A percentile compares a stretch with the other conserved stretches of the same genome.
Evolutionary conservation across 2,797 vertebrate genomes (phyloP).

Genomic region (Tympanoctomys barrerae): DNA sequence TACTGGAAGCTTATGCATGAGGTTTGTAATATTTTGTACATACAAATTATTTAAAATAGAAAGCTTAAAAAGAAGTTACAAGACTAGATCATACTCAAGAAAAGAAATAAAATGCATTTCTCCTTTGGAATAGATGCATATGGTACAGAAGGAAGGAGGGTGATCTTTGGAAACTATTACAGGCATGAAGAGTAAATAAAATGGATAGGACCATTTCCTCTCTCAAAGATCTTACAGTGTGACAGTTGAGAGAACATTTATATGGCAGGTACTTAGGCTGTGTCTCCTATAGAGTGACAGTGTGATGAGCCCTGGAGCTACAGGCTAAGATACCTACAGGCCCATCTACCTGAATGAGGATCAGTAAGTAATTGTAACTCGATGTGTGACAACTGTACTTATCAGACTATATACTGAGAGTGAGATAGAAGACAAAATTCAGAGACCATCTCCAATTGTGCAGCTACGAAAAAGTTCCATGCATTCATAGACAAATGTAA

Average conservation of each 20-base stretch:
- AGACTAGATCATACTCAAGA: not conserved
- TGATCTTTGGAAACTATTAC: not conserved
- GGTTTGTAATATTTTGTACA: not conserved
- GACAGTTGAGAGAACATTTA: not conserved
- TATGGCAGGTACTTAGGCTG: not conserved
- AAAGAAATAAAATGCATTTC: not conserved
- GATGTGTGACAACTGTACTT: not conserved
- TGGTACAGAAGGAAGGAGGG: not conserved
- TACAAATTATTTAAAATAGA: conserved; percentile 22
- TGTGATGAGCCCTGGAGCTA: not conserved
- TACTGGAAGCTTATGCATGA: not conserved
- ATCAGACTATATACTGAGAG: not conserved
- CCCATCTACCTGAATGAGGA: not conserved
- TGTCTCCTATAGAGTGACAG: not conserved
- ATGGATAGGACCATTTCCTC: not conserved
- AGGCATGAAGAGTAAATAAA: not conserved
- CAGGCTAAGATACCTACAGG: not conserved
- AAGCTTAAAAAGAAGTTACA: not conserved
- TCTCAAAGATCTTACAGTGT: not conserved
- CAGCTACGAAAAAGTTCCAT: not conserved
- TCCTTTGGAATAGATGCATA: not conserved
- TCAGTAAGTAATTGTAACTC: not conserved
- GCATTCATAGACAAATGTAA: not conserved
- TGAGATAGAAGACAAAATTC: not conserved
- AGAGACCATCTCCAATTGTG: not conserved